Base-by-base conservation (phyloP, 1,140 invertebrate species). In the Drosophila takahashii region DNA sequence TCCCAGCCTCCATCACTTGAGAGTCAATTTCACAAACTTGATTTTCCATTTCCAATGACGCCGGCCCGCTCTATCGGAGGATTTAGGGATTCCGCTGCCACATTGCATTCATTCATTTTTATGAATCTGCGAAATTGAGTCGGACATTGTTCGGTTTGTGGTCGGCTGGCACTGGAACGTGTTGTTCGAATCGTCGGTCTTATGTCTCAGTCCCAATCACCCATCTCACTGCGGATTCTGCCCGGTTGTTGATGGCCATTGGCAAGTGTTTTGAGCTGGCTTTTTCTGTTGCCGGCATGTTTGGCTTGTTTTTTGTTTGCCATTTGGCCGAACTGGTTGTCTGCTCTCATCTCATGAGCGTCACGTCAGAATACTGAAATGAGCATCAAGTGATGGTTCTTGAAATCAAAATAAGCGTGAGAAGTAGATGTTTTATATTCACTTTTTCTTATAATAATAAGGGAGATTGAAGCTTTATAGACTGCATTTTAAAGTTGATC, bases 1-100 rank as follows among this genome's bases (percentile, higher is more conserved):
- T 22, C 22, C 22, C 22, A 22, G 22, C 22, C 22, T 80, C 64
- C 87, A 75, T 81, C 87, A 90, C 87, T 90, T 90, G 87, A 90
- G 80, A 90, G 87, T 90, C 87, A 90, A 90, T 90, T 90, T 79
- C 78, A 81, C 69, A 78, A 90, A 90, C 87, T 90, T 90, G 83
- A 90, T 90, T 90, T 90, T 74, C 58, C 84, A 87, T 87, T 89
- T 79, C 77, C 83, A 77, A 85, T 80, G 66, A 56, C 65, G 65
- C 60, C 75, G 32, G 47, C 34, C 54, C 42, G 67, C 42, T 72
- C 54, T 34, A 79, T 64, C 66, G 53, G 58, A 70, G 64, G 78
- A 86, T 81, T 86, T 81, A 87, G 66, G 69, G 53, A 62, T 65
- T 77, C 37, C 26, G 37, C 61, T 71, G 67, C 69, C 59, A 65